A percentile compares a stretch with the other conserved stretches of the same genome.
These are phyloP conservation scores for Myrmecophaga tridactyla DNA, from an alignment of 2,113 vertebrate genomes.

Conservation along the genomic window DNA sequence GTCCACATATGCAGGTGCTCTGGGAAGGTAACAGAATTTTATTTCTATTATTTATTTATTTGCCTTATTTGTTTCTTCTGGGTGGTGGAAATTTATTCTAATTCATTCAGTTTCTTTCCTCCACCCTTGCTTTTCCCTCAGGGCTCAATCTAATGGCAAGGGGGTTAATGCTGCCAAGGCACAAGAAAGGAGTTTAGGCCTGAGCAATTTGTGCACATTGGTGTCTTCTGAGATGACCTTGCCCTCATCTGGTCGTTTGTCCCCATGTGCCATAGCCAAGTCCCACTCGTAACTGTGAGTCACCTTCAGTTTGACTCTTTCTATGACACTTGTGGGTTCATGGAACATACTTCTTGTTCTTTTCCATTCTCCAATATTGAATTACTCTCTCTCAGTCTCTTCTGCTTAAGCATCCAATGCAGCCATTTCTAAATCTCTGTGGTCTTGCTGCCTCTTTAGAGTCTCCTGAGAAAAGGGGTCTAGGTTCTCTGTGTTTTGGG, in stretches of 20 bases:
- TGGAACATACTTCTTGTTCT: not conserved
- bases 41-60: conserved; percentile 24
- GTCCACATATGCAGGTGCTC: not conserved
- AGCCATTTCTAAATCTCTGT: conserved; percentile 17
- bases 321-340: not conserved
- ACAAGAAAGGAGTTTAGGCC: not conserved
- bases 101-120: not conserved
- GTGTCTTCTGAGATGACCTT: not conserved
- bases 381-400: not conserved
- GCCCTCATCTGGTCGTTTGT: not conserved
- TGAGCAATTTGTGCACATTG: not conserved
- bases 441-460: not conserved
- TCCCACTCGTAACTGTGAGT: not conserved
- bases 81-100: not conserved
- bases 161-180: not conserved
- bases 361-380: not conserved
- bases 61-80: not conserved
- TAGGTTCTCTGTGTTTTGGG: not conserved
- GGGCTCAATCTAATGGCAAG: not conserved
- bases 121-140: not conserved
- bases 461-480: not conserved
- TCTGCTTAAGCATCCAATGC: not conserved
- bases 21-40: not conserved
- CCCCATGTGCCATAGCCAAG: not conserved
- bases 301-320: not conserved